Evolutionary conservation across 1,140 invertebrate genomes (phyloP), one percentile per base, ranked within the genome.

Genomic region (Solenopsis invicta): DNA sequence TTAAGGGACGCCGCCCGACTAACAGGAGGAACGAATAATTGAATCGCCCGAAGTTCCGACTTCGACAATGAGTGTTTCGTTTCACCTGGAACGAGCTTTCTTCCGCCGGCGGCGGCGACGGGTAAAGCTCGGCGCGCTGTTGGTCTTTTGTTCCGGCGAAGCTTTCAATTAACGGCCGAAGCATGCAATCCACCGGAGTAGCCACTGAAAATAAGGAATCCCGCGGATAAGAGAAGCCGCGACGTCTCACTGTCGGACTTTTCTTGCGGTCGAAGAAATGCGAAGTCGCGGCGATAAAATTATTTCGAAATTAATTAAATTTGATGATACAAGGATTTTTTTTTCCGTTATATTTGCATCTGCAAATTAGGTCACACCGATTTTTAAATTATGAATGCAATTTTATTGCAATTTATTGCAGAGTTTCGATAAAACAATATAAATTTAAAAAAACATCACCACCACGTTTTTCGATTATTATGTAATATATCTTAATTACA

Each of bases 21-120:
- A 82, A 69, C 76, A 61, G 41, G 62, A 89, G 61, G 56, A 87
- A 82, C 64, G 72, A 78, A 87, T 85, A 88, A 90, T 86, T 90
- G 29, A 85, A 87, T 71, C 62, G 54, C 59, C 34, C 76, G 54
- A 72, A 87, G 59, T 87, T 90, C 48, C 77, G 72, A 76, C 67
- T 54, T 56, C 62, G 48, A 50, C 66, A 74, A 62, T 85, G 72
- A 85, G 74, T 64, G 72, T 45, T 52, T 37, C 72, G 78, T 56
- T 50, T 61, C 48, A 61, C 54, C 64, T 52, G 45, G 29, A 50
- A 74, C 71, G 29, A 77, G 69, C 67, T 89, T 50, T 69, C 74
- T 77, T 66, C 80, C 69, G 48, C 29, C 29, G 71, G n/a, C 50
- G 67, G 66, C 61, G 29, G 29, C 29, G 29, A 45, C 76, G 61